Percentiles rank a stretch among this genome's conserved stretches.
These are phyloP conservation scores for Hyles lineata DNA, from an alignment of 2,888 invertebrate genomes.

Conservation along the genomic window DNA sequence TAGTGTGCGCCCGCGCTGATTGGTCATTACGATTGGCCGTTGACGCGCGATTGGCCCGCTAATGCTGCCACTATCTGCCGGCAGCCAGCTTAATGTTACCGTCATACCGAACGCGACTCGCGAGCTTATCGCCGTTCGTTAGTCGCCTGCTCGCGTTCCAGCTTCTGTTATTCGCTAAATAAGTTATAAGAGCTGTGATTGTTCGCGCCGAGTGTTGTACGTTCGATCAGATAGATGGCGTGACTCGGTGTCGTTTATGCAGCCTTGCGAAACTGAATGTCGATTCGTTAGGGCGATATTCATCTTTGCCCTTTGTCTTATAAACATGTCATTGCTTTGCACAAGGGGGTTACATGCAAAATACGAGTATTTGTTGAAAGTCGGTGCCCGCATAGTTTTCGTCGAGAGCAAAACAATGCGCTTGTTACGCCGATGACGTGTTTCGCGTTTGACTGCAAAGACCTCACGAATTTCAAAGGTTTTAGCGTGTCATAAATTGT, in stretches of 20 bases:
- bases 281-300: slow-evolving; percentile 83
- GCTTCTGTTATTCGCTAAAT: slow-evolving; percentile 80
- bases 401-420: slow-evolving; percentile 57
- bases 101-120: slow-evolving; percentile 75
- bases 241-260: slow-evolving; percentile 82
- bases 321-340: slow-evolving; percentile 77
- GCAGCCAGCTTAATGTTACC: slow-evolving; percentile 71
- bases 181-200: slow-evolving; percentile 81
- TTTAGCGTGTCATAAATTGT: slow-evolving; percentile 48
- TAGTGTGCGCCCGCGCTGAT: slow-evolving; percentile 75
- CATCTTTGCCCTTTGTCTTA: slow-evolving; percentile 81
- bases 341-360: slow-evolving; percentile 68
- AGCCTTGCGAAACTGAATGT: slow-evolving; percentile 73
- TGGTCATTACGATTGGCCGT: slow-evolving; percentile 75
- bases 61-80: slow-evolving; percentile 72
- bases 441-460: slow-evolving; percentile 56
- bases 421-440: slow-evolving; percentile 51
- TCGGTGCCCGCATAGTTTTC: slow-evolving; percentile 70
- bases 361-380: slow-evolving; percentile 63
- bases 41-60: slow-evolving; percentile 78
- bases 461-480: slow-evolving; percentile 45
- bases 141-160: slow-evolving; percentile 62
- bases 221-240: slow-evolving; percentile 82
- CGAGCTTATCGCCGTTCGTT: slow-evolving; percentile 77
- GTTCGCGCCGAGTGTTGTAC: slow-evolving; percentile 69